Evolutionary conservation across 2,113 vertebrate genomes (phyloP).

Genomic region (Dermatemys mawii): DNA sequence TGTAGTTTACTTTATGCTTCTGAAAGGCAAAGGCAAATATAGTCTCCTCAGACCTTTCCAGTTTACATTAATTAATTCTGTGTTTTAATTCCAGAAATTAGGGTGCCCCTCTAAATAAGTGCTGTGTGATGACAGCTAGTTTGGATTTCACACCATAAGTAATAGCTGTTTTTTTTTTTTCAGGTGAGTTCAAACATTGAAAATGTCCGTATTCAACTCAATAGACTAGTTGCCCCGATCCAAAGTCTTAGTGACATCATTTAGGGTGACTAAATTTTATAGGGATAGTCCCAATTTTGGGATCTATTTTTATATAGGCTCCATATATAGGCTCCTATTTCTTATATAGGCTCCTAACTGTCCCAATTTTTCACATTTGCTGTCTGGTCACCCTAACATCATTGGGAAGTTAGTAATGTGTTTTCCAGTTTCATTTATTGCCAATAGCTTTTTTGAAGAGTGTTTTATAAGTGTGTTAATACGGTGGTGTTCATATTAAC

Average conservation of each 20-base stretch:
- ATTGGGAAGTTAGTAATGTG: conserved; percentile 2
- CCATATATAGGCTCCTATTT: no score
- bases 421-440: conserved; percentile 17
- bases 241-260: background rate
- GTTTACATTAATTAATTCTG: background rate
- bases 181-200: background rate
- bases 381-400: no score
- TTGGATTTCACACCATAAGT: background rate
- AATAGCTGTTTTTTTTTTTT: background rate
- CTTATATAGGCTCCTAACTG: no score
- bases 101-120: background rate
- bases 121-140: background rate
- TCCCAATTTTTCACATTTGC: no score
- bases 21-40: background rate
- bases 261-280: no score
- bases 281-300: no score
- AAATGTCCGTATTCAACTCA: background rate
- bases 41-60: conserved; percentile 1
- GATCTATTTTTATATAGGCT: no score
- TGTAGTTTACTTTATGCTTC: conserved; percentile 37
- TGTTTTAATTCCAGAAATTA: conserved; percentile 11
- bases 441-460: background rate
- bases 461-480: background rate
- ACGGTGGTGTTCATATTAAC: background rate
- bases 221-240: background rate